Conservation (phyloP, 2,113 vertebrate species). For the Naja naja region DNA sequence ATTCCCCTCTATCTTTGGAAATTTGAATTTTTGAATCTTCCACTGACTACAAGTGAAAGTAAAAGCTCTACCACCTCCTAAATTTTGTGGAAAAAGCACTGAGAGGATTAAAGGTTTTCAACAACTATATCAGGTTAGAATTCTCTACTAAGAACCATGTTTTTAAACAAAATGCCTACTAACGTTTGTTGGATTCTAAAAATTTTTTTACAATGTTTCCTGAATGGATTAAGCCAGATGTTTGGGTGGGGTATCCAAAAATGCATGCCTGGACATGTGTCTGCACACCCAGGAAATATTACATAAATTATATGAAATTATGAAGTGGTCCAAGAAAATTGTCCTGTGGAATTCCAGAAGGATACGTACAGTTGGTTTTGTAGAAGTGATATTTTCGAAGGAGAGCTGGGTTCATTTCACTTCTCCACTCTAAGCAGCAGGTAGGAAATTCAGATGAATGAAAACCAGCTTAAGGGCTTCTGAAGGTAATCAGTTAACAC, state of each 20-base stretch:
- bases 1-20: neutral
- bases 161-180: neutral
- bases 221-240: neutral
- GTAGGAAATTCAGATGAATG: neutral
- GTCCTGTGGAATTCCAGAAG: neutral
- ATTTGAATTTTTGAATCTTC: neutral
- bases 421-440: neutral
- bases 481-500: neutral
- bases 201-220: neutral
- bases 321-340: neutral
- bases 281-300: neutral
- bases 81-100: neutral
- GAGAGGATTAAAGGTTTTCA: neutral
- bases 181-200: neutral
- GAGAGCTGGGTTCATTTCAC: neutral
- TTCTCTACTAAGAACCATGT: neutral
- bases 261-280: neutral
- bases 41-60: neutral
- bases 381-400: neutral
- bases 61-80: neutral
- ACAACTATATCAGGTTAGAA: neutral
- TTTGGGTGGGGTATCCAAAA: neutral
- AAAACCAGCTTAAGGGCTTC: neutral
- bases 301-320: neutral
- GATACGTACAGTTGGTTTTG: neutral